Base-by-base conservation (phyloP, 2,113 vertebrate species). In the Vidua macroura region DNA sequence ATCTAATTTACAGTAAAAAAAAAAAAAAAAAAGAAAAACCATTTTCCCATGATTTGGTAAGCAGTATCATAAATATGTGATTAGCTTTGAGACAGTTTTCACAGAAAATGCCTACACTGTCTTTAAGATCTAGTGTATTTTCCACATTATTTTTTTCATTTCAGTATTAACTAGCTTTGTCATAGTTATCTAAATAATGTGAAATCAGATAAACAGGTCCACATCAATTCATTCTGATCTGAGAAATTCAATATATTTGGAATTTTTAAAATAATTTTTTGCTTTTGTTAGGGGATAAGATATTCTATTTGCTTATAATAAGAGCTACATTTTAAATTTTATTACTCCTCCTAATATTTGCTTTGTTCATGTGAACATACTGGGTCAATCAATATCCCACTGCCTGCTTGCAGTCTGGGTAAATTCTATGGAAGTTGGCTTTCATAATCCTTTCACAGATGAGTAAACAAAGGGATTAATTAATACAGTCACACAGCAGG, bases 1-100 rank as follows among this genome's bases (percentile, higher is more conserved):
- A 95, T 91, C 98, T 98, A 93, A 93, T 97, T 73, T 74, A 91
- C 84, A 27, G 48, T 8, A 15, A 25, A 48, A 68, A 87, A 72
- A 69, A 15, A 25, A 48, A 68, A 87, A 72, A 69, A 48, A 63
- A 10, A 35, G 5, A 43, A 43, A 41, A 86, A 67, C 10, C 2
- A 20, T 39, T 85, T 84, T 85, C 16, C 18, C 33, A 18, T 58
- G 7, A 86, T 80, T 78, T 78, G 10, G 35, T 59, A 91, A 87
- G 13, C 15, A 85, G 19, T 23, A 62, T 66, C 53, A 90, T 35
- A 84, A 93, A 78, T n/a, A 5, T n/a, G 31, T 73, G 13, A 62
- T 58, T 52, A 88, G 8, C 28, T 80, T 79, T 60, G 56, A 85
- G 64, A 66, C 12, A 63, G 8, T 79, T 77, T 49, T 74, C 25